phyloP scores from a whole-genome alignment of 2,113 vertebrate genomes.

The Chlamydotis undulata region DNA sequence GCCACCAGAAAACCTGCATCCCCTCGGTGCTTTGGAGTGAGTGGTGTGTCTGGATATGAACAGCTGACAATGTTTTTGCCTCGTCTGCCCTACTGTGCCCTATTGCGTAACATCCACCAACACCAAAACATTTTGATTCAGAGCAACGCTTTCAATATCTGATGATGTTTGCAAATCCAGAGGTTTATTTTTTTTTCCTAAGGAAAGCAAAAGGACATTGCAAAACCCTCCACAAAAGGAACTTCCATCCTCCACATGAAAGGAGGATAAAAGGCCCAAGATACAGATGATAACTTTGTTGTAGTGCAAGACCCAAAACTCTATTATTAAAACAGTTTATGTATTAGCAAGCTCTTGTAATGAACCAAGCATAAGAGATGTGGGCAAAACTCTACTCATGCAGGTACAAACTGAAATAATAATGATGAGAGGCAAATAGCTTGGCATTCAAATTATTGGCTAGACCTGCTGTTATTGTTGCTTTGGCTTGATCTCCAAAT shows the following conservation, averaged over 20 bases:
- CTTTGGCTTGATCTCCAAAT: neutral
- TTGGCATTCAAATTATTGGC: neutral
- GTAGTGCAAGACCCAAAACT: neutral
- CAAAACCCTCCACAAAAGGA: slow-evolving; percentile 11
- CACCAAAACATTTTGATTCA: neutral
- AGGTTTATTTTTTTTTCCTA: neutral
- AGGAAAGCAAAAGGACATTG: neutral
- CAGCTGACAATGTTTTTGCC: neutral
- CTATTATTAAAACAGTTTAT: slow-evolving; percentile 13
- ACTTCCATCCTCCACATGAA: slow-evolving; percentile 3
- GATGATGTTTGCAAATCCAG: neutral
- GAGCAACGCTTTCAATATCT: neutral
- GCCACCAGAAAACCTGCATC: neutral
- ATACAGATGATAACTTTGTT: slow-evolving; percentile 15
- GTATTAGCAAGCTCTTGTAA: slow-evolving; percentile 29
- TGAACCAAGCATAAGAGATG: slow-evolving; percentile 12
- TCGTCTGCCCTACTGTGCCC: neutral
- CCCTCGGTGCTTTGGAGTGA: neutral
- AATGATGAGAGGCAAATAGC: neutral
- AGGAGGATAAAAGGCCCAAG: slow-evolving; percentile 40
- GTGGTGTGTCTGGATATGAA: neutral
- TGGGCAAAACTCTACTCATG: slow-evolving; percentile 11
- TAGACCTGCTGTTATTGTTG: slow-evolving; percentile 7
- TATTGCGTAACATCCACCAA: neutral
- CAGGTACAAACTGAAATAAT: slow-evolving; percentile 2